Evolutionary conservation across 2,797 vertebrate genomes (phyloP).

Genomic region (Rhabdophis nuchalis): DNA sequence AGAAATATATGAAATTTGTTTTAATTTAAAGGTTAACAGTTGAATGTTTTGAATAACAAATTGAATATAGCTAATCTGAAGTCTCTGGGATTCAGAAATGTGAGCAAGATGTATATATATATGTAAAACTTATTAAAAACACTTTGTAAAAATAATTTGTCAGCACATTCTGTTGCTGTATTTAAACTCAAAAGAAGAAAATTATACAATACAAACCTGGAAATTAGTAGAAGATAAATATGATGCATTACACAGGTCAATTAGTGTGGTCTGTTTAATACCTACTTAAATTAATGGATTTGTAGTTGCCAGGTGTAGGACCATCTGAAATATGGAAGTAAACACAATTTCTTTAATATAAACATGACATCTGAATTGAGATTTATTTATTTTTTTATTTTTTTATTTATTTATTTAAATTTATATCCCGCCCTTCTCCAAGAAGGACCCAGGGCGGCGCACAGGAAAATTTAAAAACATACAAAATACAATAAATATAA

Average conservation of each 20-base stretch:
- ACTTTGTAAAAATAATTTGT: not conserved
- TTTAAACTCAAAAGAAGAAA: not conserved
- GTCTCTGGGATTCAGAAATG: constrained; percentile 37
- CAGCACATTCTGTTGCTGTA: not conserved
- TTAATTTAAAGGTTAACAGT: constrained; percentile 46
- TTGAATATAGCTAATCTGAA: not conserved
- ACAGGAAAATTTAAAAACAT: too few species aligned
- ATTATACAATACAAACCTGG: not conserved
- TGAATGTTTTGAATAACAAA: constrained; percentile 32
- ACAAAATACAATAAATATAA: too few species aligned
- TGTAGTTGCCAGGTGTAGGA: not conserved
- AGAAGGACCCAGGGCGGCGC: too few species aligned
- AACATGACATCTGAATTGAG: not conserved
- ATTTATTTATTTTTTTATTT: too few species aligned
- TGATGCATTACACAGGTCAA: not conserved
- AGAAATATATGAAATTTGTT: constrained; percentile 28
- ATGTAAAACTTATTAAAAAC: constrained; percentile 7
- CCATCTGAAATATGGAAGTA: not conserved
- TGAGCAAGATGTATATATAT: not conserved
- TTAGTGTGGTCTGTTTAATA: not conserved
- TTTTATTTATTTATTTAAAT: too few species aligned
- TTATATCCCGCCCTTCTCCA: too few species aligned
- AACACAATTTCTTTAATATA: not conserved
- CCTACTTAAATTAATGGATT: not conserved
- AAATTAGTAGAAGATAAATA: not conserved